Evolutionary conservation across 2,113 vertebrate genomes (phyloP).

Genomic region (Drymodes brunneopygia): DNA sequence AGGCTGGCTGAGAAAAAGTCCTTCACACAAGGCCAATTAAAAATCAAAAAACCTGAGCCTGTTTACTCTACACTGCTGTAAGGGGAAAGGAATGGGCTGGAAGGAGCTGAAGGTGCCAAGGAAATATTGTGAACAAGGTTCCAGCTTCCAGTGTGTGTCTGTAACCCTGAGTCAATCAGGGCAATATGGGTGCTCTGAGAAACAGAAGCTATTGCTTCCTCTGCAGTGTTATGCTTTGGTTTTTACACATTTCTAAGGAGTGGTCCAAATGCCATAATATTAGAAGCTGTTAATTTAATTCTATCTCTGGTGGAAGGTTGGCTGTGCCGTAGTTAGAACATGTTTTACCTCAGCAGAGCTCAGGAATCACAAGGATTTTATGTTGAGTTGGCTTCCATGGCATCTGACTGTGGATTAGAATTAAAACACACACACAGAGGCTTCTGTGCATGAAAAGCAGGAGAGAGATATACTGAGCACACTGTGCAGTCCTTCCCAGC

Average conservation of each 20-base stretch:
- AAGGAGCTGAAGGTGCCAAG: neutral
- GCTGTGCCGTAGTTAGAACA: neutral
- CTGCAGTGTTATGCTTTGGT: neutral
- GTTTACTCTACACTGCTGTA: neutral
- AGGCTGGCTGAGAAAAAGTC: neutral
- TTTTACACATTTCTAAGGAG: neutral
- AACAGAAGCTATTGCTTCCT: neutral
- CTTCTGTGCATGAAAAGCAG: neutral
- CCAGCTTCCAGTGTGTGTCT: neutral
- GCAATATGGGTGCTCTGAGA: neutral
- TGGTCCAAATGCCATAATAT: neutral
- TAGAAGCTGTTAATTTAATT: neutral
- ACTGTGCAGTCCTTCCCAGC: neutral
- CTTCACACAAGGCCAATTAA: neutral
- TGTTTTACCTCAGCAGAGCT: neutral
- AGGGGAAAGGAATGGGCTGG: neutral
- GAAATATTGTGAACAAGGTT: neutral
- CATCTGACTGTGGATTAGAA: neutral
- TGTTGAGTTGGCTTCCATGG: neutral
- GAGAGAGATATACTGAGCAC: neutral
- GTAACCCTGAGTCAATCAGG: neutral
- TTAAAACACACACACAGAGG: neutral
- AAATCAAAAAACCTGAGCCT: neutral
- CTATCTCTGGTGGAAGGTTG: neutral
- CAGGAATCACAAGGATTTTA: neutral